A percentile compares a stretch with the other conserved stretches of the same genome.
phyloP scores from a whole-genome alignment of 2,888 invertebrate species.

The Xylophagus ater region DNA sequence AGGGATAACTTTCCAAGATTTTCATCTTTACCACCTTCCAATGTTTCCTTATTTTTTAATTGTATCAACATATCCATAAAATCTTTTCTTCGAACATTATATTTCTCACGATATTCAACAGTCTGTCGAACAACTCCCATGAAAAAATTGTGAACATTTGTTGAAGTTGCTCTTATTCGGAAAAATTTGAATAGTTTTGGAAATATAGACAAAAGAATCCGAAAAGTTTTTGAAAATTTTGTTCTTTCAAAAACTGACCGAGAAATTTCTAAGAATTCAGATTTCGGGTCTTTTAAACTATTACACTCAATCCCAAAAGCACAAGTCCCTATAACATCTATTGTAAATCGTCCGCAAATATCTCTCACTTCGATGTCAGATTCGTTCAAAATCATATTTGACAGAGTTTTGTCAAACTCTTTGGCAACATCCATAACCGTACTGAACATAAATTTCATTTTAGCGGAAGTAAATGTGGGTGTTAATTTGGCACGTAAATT shows the following conservation, averaged over 20 bases:
- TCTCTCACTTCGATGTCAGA: slow-evolving; percentile 20
- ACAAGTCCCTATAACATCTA: slow-evolving; percentile 37
- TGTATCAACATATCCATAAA: no score
- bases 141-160: no score
- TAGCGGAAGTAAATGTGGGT: slow-evolving; percentile 41
- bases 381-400: slow-evolving; percentile 15
- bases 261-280: no score
- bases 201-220: no score
- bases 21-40: no score
- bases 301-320: slow-evolving; percentile 36
- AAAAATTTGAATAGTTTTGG: slow-evolving; percentile 23
- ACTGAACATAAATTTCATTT: slow-evolving; percentile 41
- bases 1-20: no score
- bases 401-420: slow-evolving; percentile 24
- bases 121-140: no score
- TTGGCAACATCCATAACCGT: slow-evolving; percentile 30
- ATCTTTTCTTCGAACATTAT: no score
- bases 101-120: no score
- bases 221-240: no score
- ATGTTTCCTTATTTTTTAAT: no score
- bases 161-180: neutral
- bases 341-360: slow-evolving; percentile 29
- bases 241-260: slow-evolving; percentile 20
- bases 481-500: slow-evolving; percentile 38
- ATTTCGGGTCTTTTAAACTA: slow-evolving; percentile 26